Percentiles rank a stretch among this genome's conserved stretches.
These are phyloP conservation scores for Marmota monax DNA, from an alignment of 2,113 vertebrate genomes.

Conservation along the genomic window DNA sequence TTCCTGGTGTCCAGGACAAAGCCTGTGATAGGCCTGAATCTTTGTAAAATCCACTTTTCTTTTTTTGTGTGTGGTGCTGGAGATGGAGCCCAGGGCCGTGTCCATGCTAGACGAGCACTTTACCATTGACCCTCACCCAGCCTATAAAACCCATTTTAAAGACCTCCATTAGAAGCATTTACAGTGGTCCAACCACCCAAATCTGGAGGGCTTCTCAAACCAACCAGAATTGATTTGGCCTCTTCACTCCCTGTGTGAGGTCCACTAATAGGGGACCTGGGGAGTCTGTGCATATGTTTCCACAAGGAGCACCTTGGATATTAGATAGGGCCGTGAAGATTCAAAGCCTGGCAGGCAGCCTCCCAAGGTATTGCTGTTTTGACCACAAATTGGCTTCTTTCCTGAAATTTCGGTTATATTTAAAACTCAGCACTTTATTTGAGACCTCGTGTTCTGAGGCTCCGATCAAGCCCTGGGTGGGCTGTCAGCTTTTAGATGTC, in stretches of 20 bases:
- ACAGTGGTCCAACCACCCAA: not conserved
- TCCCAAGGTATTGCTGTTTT: not conserved
- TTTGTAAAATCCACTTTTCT: not conserved
- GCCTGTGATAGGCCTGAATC: not conserved
- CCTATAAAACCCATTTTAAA: not conserved
- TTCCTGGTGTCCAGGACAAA: not conserved
- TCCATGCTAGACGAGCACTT: not conserved
- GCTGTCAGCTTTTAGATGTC: not conserved
- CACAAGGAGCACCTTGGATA: not conserved
- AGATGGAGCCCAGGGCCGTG: not conserved
- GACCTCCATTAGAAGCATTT: not conserved
- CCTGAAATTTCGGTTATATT: not conserved
- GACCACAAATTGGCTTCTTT: not conserved
- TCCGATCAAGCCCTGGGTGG: not conserved
- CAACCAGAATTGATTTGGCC: not conserved
- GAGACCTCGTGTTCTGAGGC: not conserved
- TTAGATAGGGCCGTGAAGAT: not conserved
- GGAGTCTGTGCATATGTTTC: not conserved
- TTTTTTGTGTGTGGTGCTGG: not conserved
- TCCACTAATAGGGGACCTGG: not conserved
- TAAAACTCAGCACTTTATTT: not conserved
- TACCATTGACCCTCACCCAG: not conserved
- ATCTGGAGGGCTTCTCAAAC: not conserved
- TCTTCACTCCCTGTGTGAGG: not conserved
- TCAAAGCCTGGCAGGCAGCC: not conserved